Evolutionary conservation across 1,140 invertebrate species (phyloP).

Genomic region (Lordiphosa clarofinis): DNA sequence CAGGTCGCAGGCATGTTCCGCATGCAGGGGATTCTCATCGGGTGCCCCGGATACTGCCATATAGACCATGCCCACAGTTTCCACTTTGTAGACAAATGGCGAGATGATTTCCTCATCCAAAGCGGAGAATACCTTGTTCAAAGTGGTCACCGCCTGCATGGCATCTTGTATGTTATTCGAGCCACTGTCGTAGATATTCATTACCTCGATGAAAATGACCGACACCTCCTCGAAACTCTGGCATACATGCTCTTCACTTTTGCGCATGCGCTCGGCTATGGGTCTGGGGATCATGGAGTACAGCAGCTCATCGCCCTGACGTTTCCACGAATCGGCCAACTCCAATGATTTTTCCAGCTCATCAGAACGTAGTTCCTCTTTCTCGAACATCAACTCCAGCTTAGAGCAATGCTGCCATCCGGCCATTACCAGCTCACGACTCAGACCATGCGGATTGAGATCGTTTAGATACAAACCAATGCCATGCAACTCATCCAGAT

Average conservation of each 20-base stretch:
- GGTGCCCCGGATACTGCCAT: slow-evolving; percentile 93
- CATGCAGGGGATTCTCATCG: slow-evolving; percentile 87
- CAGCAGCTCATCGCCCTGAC: slow-evolving; percentile 90
- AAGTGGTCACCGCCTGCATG: slow-evolving; percentile 89
- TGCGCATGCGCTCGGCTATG: slow-evolving; percentile 83
- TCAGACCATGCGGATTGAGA: slow-evolving; percentile 91
- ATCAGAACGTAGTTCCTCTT: slow-evolving; percentile 86
- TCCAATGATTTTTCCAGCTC: slow-evolving; percentile 87
- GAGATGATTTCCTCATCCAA: slow-evolving; percentile 84
- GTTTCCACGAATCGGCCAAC: slow-evolving; percentile 90
- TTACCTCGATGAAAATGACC: slow-evolving; percentile 81
- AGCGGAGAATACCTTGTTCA: slow-evolving; percentile 91
- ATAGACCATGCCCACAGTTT: slow-evolving; percentile 92
- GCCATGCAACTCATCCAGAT: slow-evolving; percentile 88
- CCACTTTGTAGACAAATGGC: slow-evolving; percentile 84
- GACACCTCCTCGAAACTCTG: slow-evolving; percentile 82
- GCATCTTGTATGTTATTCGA: slow-evolving; percentile 84
- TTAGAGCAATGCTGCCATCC: slow-evolving; percentile 94
- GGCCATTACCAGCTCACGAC: slow-evolving; percentile 90
- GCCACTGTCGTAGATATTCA: slow-evolving; percentile 71
- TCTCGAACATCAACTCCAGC: slow-evolving; percentile 90
- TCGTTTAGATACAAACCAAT: slow-evolving; percentile 91
- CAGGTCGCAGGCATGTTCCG: slow-evolving; percentile 89
- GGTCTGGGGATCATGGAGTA: slow-evolving; percentile 95
- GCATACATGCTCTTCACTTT: slow-evolving; percentile 88